phyloP scores from a whole-genome alignment of 2,888 invertebrate genomes.

The Catocala nupta region DNA sequence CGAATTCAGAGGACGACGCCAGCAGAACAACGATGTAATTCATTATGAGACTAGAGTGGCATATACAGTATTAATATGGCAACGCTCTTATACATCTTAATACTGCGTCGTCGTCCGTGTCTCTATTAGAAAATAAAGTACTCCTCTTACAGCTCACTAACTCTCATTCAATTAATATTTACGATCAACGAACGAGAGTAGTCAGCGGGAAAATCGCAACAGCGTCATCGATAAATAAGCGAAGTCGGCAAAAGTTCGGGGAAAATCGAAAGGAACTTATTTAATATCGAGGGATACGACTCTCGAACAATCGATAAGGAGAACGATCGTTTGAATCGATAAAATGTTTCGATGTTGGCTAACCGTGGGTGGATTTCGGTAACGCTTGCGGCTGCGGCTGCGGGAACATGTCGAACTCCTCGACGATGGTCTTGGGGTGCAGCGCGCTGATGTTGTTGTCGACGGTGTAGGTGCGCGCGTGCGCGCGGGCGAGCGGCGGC shows the following conservation, averaged over 20 bases:
- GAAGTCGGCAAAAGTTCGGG: conserved; percentile 30
- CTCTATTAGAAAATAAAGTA: neutral
- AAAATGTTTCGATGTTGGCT: conserved; percentile 31
- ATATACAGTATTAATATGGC: conserved; percentile 17
- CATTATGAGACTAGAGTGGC: conserved; percentile 6
- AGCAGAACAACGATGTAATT: conserved; percentile 5
- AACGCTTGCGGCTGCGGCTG: conserved; percentile 62
- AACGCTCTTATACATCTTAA: conserved; percentile 3
- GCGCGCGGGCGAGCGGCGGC: conserved; percentile 78
- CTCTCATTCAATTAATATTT: conserved; percentile 25
- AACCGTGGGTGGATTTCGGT: conserved; percentile 59
- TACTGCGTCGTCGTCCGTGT: conserved; percentile 3
- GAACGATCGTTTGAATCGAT: conserved; percentile 35
- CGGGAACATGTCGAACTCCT: conserved; percentile 81
- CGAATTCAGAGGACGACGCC: conserved; percentile 1
- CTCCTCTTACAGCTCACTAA: conserved; percentile 14
- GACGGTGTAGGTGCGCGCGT: conserved; percentile 85
- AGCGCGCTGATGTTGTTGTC: conserved; percentile 85
- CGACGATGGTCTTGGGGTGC: conserved; percentile 88
- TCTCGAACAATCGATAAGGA: conserved; percentile 36
- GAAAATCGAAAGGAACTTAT: conserved; percentile 43
- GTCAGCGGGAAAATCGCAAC: conserved; percentile 19
- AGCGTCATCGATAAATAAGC: conserved; percentile 39
- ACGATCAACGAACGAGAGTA: conserved; percentile 13
- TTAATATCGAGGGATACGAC: conserved; percentile 42